Evolutionary conservation across 2,888 invertebrate species (phyloP), one percentile per base, ranked within the genome.

Genomic region (Diachrysia chrysitis): DNA sequence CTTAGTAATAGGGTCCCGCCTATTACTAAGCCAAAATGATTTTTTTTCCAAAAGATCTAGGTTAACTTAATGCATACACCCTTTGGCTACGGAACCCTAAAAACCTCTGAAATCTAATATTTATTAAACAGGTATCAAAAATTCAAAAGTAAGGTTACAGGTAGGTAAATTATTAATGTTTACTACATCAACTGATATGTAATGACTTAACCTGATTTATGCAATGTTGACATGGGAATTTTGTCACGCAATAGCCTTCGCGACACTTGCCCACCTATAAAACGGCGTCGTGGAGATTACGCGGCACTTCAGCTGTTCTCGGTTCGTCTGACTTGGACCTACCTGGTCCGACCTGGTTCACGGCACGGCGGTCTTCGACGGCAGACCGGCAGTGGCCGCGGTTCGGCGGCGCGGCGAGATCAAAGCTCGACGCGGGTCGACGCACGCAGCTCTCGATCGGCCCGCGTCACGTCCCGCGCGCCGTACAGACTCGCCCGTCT

Each of bases 361-460:
- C 29, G n/a, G 29, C 55, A 5, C 25, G 25, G 25, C 25, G 2
- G 19, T 35, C 67, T 59, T 54, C 74, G 70, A 69, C 77, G 73
- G 77, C 69, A 81, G 76, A 69, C 69, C 77, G 75, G 77, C 71
- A 81, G 76, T 80, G 73, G 77, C 73, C 75, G 67, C 73, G 61
- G 71, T 37, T 55, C 66, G 59, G 59, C 72, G 62, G 79, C 66
- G 85, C 89, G 92, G 90, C 83, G 81, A 89, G 90, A 93, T 94
- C 93, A 94, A 93, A 94, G 92, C 87, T 77, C 83, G 81, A 81
- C 87, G 90, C 87, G 91, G 94, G 95, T 95, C 95, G 94, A 93
- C 93, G 94, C 91, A 93, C 94, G 94, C 92, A 91, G 91, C 89
- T 86, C 88, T 89, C 87, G 87, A 80, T 83, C 81, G 83, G 76